Percentiles rank a stretch among this genome's conserved stretches.
Evolutionary conservation across 1,140 invertebrate genomes (phyloP).

Genomic region (Bombyx mori): ASM3026992v2 NC_085118.1:8805501-8806000

Average conservation of each 20-base stretch:
- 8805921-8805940: no score
- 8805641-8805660: constrained; percentile 16
- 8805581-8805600: constrained; percentile 25
- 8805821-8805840: no score
- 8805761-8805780: constrained; percentile 56
- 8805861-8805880: no score
- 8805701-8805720: constrained; percentile 53
- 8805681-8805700: constrained; percentile 43
- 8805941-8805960: no score
- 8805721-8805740: constrained; percentile 53
- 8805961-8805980: no score
- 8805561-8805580: constrained; percentile 43
- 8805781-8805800: constrained; percentile 50
- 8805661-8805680: constrained; percentile 33
- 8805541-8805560: constrained; percentile 19
- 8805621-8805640: background rate
- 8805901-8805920: no score
- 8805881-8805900: no score
- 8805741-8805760: constrained; percentile 34
- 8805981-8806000: no score
- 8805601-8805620: constrained; percentile 4
- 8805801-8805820: constrained; percentile 19
- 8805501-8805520: constrained; percentile 30
- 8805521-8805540: constrained; percentile 15
- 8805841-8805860: no score